These are phyloP conservation scores for Microtus oregoni DNA, from an alignment of 2,113 vertebrate species.

Conservation along the genomic window DNA sequence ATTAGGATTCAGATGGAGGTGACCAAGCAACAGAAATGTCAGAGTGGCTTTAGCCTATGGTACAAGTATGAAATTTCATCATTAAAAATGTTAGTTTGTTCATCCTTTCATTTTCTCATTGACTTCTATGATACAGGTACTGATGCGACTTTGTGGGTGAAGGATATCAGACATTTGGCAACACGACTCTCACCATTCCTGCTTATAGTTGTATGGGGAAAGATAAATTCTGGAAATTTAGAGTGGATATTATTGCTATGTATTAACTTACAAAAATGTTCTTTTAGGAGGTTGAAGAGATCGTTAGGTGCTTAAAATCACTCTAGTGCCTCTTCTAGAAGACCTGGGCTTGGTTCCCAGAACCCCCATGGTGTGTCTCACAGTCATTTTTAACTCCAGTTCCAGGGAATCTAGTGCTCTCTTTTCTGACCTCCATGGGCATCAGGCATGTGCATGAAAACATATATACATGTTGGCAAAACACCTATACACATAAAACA, in stretches of 20 bases:
- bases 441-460: neutral
- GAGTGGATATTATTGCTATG: neutral
- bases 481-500: neutral
- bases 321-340: neutral
- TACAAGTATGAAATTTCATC: neutral
- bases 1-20: neutral
- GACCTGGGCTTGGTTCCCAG: neutral
- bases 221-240: constrained; percentile 6
- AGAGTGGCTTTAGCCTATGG: neutral
- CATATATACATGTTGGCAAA: neutral
- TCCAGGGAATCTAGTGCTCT: neutral
- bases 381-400: neutral
- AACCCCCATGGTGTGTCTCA: neutral
- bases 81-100: neutral
- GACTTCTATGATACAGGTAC: neutral
- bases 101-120: neutral
- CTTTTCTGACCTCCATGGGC: neutral
- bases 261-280: constrained; percentile 4
- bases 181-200: neutral
- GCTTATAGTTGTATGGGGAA: neutral
- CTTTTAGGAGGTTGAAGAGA: neutral
- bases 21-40: neutral
- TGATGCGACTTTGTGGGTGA: neutral
- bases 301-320: neutral
- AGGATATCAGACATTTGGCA: neutral